phyloP scores from a whole-genome alignment of 2,113 vertebrate species.

The Sisor rabdophorus region DNA sequence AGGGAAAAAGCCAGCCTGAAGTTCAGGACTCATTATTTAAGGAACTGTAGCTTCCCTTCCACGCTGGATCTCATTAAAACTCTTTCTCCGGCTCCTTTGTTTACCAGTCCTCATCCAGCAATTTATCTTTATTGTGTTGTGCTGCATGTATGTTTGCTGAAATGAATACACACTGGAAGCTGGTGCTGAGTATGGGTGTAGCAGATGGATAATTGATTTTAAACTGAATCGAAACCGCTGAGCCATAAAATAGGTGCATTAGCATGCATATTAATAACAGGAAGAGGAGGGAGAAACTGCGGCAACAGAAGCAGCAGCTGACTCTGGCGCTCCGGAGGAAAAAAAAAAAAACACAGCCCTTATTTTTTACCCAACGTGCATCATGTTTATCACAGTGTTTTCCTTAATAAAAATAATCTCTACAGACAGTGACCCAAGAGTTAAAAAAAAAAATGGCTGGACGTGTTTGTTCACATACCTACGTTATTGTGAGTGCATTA shows the following conservation, averaged over 20 bases:
- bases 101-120: slow-evolving; percentile 73
- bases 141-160: slow-evolving; percentile 74
- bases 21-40: slow-evolving; percentile 73
- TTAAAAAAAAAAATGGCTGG: not conserved
- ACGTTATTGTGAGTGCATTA: not conserved
- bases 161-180: slow-evolving; percentile 75
- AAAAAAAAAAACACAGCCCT: slow-evolving; percentile 59
- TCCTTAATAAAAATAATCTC: not conserved
- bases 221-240: slow-evolving; percentile 72
- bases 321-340: slow-evolving; percentile 52
- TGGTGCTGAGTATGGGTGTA: slow-evolving; percentile 60
- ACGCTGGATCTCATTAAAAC: slow-evolving; percentile 74
- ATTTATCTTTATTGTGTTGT: slow-evolving; percentile 76
- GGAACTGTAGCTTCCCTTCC: slow-evolving; percentile 72
- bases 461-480: not conserved
- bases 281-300: slow-evolving; percentile 60
- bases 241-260: slow-evolving; percentile 76
- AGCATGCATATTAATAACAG: slow-evolving; percentile 75
- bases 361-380: slow-evolving; percentile 56
- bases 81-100: slow-evolving; percentile 68
- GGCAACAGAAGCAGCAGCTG: slow-evolving; percentile 43
- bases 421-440: not conserved
- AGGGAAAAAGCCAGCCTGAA: slow-evolving; percentile 33
- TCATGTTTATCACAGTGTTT: slow-evolving; percentile 28
- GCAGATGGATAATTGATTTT: slow-evolving; percentile 78